Percentiles rank a stretch among this genome's conserved stretches.
Conservation (phyloP, 2,888 invertebrate genomes). For the Ennomos erosarius region DNA sequence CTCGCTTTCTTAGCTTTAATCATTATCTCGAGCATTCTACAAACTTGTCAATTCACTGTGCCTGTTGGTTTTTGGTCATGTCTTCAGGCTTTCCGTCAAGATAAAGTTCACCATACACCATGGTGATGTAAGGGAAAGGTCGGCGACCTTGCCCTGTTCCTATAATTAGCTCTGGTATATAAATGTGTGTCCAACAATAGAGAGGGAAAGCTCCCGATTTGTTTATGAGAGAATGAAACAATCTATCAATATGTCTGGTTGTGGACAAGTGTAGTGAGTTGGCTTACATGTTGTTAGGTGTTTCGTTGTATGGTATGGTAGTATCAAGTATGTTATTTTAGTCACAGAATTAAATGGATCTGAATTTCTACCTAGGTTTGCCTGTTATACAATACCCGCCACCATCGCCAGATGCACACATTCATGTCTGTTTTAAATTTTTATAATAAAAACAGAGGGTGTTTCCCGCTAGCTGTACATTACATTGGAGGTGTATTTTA, state of each 20-base stretch:
- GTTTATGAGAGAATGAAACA: constrained; percentile 16
- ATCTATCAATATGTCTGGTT: constrained; percentile 1
- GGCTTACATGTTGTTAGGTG: constrained; percentile 1
- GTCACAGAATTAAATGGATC: no score
- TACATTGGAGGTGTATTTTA: constrained; percentile 39
- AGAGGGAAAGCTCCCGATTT: constrained; percentile 24
- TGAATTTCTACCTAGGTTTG: no score
- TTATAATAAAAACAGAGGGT: no score
- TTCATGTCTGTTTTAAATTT: no score
- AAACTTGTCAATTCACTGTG: neutral
- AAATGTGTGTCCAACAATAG: constrained; percentile 33
- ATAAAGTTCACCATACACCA: constrained; percentile 8
- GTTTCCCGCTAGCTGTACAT: no score
- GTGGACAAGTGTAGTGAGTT: constrained; percentile 4
- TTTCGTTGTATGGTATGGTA: no score
- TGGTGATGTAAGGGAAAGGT: constrained; percentile 57
- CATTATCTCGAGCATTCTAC: no score
- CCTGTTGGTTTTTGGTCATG: neutral
- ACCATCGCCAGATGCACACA: no score
- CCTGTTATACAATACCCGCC: no score
- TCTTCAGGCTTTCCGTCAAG: neutral
- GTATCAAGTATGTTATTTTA: neutral
- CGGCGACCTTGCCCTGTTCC: constrained; percentile 63
- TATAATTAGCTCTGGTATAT: constrained; percentile 59
- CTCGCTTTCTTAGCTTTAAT: no score